Evolutionary conservation across 1,140 invertebrate genomes (phyloP), one percentile per base, ranked within the genome.

Genomic region (Drosophila navojoa): DNA sequence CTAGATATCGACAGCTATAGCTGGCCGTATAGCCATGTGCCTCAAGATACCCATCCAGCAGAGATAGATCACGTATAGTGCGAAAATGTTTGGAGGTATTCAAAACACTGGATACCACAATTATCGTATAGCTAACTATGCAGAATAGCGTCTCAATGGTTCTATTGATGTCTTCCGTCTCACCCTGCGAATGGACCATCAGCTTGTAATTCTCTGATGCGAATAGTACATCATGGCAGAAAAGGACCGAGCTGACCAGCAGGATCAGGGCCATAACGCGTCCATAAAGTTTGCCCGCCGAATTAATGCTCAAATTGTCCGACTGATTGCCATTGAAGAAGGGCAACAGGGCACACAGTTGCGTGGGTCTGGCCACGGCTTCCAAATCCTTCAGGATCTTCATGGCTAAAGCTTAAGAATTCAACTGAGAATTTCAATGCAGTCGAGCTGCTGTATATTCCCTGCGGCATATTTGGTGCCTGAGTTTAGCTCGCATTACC

Each of bases 141-240:
- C 84, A 89, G 29, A 89, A 79, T 0, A 89, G 70, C 13, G 84
- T 89, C 71, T 89, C 84, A 11, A 89, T 90, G 16, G 85, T 89
- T 5, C 77, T 58, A 49, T 89, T 89, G 11, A 90, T 89, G 35
- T 85, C 80, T 58, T 89, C 84, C 0, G 84, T 80, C 10, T 89
- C 79, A 0, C 80, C 85, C n/a, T 90, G 81, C 0, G 76, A 19
- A 13, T 69, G 70, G n/a, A 60, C 13, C 44, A 90, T 49, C 52
- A 89, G 6, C 25, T 74, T 72, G 53, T 89, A 89, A 7, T 71
- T 62, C 3, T 53, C 42, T n/a, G 80, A 77, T 0, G 38, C 42
- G 29, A 85, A 77, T 9, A 89, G 47, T 11, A 89, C 85, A 40
- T 84, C 84, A 42, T 79, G 15, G 16, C 70, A 64, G 16, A 90